A percentile compares a stretch with the other conserved stretches of the same genome.
Evolutionary conservation across 2,888 invertebrate species (phyloP).

Genomic region (Philopedon plagiatum): DNA sequence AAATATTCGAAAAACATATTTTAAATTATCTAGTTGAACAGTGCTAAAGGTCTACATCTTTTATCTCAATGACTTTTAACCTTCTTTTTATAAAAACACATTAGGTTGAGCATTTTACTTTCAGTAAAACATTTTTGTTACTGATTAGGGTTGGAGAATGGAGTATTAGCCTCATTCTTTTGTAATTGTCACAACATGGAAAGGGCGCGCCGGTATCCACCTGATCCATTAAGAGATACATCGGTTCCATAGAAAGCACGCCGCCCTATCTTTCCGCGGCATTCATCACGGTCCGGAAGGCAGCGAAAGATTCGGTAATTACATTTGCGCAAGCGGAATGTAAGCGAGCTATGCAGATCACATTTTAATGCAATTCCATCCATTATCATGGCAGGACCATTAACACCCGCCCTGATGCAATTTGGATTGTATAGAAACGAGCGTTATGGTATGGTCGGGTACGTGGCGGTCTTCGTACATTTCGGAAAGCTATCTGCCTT

Average conservation of each 20-base stretch:
- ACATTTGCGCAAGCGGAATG: slow-evolving; percentile 63
- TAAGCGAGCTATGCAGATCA: slow-evolving; percentile 70
- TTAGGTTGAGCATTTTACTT: neutral
- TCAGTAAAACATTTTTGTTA: neutral
- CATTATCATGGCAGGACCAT: slow-evolving; percentile 70
- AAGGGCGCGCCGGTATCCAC: slow-evolving; percentile 63
- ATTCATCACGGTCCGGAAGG: slow-evolving; percentile 62
- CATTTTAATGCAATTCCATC: slow-evolving; percentile 72
- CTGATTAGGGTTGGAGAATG: slow-evolving; percentile 9
- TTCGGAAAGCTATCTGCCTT: slow-evolving; percentile 67
- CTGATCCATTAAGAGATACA: slow-evolving; percentile 64
- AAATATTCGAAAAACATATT: too few species aligned
- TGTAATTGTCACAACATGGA: slow-evolving; percentile 63
- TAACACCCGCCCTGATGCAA: slow-evolving; percentile 68
- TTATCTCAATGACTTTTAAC: neutral
- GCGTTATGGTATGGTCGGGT: slow-evolving; percentile 38
- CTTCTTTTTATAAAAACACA: neutral
- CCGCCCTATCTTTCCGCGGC: slow-evolving; percentile 51
- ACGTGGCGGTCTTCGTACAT: slow-evolving; percentile 49
- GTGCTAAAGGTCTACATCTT: too few species aligned
- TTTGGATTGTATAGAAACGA: slow-evolving; percentile 67
- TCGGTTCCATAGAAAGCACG: slow-evolving; percentile 47
- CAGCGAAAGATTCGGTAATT: slow-evolving; percentile 65
- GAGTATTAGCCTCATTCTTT: slow-evolving; percentile 53
- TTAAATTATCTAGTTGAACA: too few species aligned